A percentile compares a stretch with the other conserved stretches of the same genome.
Conservation (phyloP, 2,797 vertebrate species). For the Sebastes matsubarae region DNA sequence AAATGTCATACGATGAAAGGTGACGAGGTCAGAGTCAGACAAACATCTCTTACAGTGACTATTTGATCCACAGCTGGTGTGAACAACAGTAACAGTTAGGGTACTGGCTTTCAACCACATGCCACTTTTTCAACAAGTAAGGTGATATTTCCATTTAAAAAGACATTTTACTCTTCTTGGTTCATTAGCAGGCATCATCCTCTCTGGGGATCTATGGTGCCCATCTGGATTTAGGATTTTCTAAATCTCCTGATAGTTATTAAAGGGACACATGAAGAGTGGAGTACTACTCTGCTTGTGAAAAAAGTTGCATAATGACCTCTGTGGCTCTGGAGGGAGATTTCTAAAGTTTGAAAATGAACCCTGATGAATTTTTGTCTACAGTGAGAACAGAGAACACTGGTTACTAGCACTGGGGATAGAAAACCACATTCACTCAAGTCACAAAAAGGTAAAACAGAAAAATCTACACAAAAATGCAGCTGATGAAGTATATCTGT, state of each 20-base stretch:
- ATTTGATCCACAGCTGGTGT: slow-evolving; percentile 30
- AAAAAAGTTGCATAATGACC: neutral
- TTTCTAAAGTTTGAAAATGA: neutral
- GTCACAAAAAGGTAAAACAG: neutral
- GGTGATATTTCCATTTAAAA: neutral
- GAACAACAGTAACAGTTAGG: slow-evolving; percentile 3
- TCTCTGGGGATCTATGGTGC: neutral
- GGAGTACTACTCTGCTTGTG: neutral
- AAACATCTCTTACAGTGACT: slow-evolving; percentile 23
- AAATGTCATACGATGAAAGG: slow-evolving; percentile 50
- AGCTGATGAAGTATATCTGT: too few species aligned
- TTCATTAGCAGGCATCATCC: neutral
- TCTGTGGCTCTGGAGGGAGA: neutral
- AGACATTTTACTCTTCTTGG: neutral
- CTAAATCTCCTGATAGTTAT: neutral
- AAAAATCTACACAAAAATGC: neutral
- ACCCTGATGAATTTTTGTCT: neutral
- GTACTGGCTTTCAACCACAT: neutral
- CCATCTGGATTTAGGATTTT: neutral
- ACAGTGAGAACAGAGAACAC: neutral
- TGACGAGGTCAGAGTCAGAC: slow-evolving; percentile 38
- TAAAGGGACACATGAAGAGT: neutral
- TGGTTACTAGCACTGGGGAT: neutral
- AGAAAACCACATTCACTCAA: neutral
- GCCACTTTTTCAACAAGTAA: neutral